Conservation (phyloP, 2,888 invertebrate genomes). For the Dugesia japonica region DNA sequence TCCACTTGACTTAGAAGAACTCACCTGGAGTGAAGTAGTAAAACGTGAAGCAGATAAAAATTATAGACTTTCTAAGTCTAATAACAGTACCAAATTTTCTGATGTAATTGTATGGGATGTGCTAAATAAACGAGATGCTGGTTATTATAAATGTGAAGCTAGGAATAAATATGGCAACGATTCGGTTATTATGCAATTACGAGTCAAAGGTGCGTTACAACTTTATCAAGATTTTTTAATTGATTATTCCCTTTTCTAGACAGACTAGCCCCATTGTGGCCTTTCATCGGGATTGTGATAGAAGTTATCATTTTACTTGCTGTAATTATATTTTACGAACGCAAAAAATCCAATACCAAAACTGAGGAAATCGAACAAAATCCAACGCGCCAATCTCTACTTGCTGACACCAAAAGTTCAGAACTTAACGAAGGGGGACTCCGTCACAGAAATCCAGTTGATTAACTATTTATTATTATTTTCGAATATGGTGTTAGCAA, state of each 20-base stretch:
- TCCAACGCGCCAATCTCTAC: conserved; percentile 1
- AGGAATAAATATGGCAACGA: conserved; percentile 1
- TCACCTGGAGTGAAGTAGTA: not conserved
- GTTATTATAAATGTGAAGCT: conserved; percentile 1
- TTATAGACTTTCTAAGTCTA: not conserved
- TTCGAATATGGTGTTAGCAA: not conserved
- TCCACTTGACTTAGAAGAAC: not conserved
- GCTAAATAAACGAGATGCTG: not conserved
- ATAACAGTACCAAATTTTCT: not conserved
- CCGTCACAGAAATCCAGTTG: not conserved
- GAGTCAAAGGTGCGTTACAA: not conserved
- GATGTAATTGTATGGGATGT: not conserved
- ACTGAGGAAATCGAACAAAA: not conserved
- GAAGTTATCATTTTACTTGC: not conserved
- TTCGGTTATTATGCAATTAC: conserved; percentile 5
- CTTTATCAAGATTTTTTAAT: too few species aligned
- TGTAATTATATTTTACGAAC: not conserved
- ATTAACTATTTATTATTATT: not conserved
- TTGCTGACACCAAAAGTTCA: not conserved
- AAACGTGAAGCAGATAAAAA: not conserved
- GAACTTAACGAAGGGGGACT: not conserved
- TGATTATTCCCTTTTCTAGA: not conserved
- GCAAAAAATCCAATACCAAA: not conserved
- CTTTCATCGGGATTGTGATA: not conserved
- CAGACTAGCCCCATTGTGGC: conserved; percentile 5